Evolutionary conservation across 2,888 invertebrate genomes (phyloP), one percentile per base, ranked within the genome.

Genomic region (Meghimatium bilineatum): DNA sequence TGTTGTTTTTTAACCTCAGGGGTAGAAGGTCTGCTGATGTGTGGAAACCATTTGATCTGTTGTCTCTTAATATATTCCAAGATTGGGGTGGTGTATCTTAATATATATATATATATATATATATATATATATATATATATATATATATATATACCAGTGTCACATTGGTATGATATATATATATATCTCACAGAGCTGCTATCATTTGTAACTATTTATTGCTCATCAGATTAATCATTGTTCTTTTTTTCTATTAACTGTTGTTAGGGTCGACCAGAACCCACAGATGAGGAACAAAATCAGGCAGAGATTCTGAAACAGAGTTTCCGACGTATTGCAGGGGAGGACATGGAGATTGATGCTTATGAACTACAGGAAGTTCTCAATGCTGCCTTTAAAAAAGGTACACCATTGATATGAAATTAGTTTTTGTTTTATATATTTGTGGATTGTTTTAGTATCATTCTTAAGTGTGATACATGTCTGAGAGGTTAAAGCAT

Each of bases 301-400:
- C 90, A 91, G 82, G 91, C 89, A 32, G 88, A 89, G 49, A 87
- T 85, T 20, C 87, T 97, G 78, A 95, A 96, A 34, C 96, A 96
- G 78, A 96, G 97, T 94, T 99, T 99, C 95, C 95, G 95, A 88
- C 96, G 96, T 79, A 95, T 98, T 80, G 97, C 98, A 52, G 98
- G 98, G 0, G 95, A 96, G 36, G 98, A 98, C 91, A 95, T 97
- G 91, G 98, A 99, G 94, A 96, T 99, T 1, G 98, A 98, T 94
- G 98, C 98, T 96, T 96, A 96, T 93, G 98, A 98, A 92, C 95
- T 99, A 44, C 97, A 97, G 94, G 96, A 97, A 92, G 97, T 99
- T 87, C 95, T 99, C 88, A 97, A 98, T 94, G 96, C 96, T 93
- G 97, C 93, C 52, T 93, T 91, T 79, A 88, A 88, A 26, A 89